phyloP scores from a whole-genome alignment of 2,113 vertebrate genomes.

The Zootoca vivipara region DNA sequence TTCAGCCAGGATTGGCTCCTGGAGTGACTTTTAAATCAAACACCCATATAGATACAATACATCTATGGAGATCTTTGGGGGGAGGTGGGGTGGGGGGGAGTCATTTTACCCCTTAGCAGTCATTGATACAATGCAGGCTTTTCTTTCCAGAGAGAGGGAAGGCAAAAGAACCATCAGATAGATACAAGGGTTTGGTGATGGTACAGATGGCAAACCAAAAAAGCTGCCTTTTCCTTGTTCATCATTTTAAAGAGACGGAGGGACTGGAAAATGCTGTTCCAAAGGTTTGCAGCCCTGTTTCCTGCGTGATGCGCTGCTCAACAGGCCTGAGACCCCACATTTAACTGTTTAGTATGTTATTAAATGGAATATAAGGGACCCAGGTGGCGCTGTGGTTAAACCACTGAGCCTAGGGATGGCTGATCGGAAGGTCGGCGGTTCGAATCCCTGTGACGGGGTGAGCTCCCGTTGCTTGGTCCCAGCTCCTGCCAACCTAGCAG shows the following conservation, averaged over 20 bases:
- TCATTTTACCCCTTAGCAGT: not conserved
- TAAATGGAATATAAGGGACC: not conserved
- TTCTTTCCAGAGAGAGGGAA: not conserved
- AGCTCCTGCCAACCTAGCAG: too few relatives aligned
- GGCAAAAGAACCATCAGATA: not conserved
- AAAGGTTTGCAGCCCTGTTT: not conserved
- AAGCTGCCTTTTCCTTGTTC: not conserved
- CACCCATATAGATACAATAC: too few relatives aligned
- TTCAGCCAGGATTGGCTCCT: not conserved
- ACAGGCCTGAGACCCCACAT: not conserved
- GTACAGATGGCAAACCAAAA: not conserved
- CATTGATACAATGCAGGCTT: not conserved
- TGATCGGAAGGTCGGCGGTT: too few relatives aligned
- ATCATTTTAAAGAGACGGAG: not conserved
- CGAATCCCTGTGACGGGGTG: too few relatives aligned
- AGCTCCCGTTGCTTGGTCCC: too few relatives aligned
- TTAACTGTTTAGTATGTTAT: not conserved
- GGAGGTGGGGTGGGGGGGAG: not conserved
- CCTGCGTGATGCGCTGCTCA: not conserved
- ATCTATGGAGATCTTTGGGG: not conserved
- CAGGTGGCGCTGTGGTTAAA: too few relatives aligned
- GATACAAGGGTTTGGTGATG: not conserved
- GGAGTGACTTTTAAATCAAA: not conserved
- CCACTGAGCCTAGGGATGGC: too few relatives aligned
- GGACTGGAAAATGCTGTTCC: not conserved